These are phyloP conservation scores for Barbus barbus DNA, from an alignment of 2,113 vertebrate species.

Conservation along the genomic window DNA sequence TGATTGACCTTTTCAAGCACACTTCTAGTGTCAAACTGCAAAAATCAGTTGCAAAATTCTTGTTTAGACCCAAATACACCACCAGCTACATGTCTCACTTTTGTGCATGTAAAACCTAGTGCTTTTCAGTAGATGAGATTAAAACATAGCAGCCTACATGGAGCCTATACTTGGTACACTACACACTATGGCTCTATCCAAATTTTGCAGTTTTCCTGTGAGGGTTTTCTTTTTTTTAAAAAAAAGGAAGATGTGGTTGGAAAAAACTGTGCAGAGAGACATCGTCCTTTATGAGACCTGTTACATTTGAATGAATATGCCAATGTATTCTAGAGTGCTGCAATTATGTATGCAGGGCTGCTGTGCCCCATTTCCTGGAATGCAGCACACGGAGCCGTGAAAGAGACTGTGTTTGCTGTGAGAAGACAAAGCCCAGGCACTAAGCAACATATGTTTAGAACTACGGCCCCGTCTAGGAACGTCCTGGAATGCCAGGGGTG, in stretches of 20 bases:
- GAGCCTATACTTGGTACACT: neutral
- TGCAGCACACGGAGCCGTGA: conserved; percentile 17
- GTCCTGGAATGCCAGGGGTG: conserved; percentile 29
- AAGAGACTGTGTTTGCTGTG: conserved; percentile 35
- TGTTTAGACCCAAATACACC: neutral
- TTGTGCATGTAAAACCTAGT: neutral
- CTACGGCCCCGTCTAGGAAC: conserved; percentile 35
- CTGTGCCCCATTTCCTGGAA: conserved; percentile 39
- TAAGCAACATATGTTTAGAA: conserved; percentile 43
- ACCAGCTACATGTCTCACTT: neutral
- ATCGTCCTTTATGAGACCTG: conserved; percentile 18
- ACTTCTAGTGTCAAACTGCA: neutral
- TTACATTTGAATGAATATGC: conserved; percentile 30
- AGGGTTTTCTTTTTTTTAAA: conserved; percentile 7
- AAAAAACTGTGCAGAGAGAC: conserved; percentile 29
- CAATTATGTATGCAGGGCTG: conserved; percentile 19
- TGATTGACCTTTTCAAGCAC: neutral
- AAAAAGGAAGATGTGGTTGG: conserved; percentile 32
- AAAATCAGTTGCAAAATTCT: neutral
- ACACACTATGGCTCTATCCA: conserved; percentile 10
- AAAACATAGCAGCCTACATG: neutral
- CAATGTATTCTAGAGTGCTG: conserved; percentile 27
- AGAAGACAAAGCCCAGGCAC: conserved; percentile 43
- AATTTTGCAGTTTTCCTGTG: conserved; percentile 18
- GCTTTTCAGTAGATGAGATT: neutral